Evolutionary conservation across 2,888 invertebrate genomes (phyloP).

Genomic region (Celastrina argiolus): DNA sequence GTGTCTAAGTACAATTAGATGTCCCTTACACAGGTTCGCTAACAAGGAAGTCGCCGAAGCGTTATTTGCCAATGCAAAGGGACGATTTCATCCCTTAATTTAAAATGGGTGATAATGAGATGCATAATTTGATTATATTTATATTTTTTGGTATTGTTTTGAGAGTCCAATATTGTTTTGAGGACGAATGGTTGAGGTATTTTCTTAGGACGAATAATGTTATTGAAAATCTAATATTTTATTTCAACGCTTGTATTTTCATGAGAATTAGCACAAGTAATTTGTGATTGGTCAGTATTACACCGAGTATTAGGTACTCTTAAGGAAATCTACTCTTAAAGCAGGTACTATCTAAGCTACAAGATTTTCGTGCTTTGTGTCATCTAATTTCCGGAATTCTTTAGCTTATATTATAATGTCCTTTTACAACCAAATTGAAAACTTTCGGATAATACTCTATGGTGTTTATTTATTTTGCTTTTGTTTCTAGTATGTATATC

Average conservation of each 20-base stretch:
- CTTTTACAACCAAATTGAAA: too few relatives aligned
- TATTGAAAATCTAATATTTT: neutral
- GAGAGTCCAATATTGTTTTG: slow-evolving; percentile 25
- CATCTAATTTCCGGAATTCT: too few relatives aligned
- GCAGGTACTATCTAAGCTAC: too few relatives aligned
- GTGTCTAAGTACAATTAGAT: slow-evolving; percentile 40
- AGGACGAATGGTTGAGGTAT: slow-evolving; percentile 8
- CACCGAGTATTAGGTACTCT: too few relatives aligned
- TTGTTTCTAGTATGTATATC: too few relatives aligned
- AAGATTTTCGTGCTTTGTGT: too few relatives aligned
- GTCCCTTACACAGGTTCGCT: slow-evolving; percentile 58
- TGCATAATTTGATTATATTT: slow-evolving; percentile 64
- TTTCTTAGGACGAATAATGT: neutral
- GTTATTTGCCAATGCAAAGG: slow-evolving; percentile 71
- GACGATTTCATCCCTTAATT: slow-evolving; percentile 68
- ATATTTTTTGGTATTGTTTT: slow-evolving; percentile 33
- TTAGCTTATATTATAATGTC: too few relatives aligned
- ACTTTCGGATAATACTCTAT: too few relatives aligned
- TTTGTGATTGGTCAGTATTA: too few relatives aligned
- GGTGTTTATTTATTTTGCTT: too few relatives aligned
- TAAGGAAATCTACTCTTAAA: too few relatives aligned
- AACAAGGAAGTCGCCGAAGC: slow-evolving; percentile 66
- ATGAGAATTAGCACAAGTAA: too few relatives aligned
- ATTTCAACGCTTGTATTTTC: neutral
- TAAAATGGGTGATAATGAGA: slow-evolving; percentile 70